Conservation (phyloP, 2,888 invertebrate species). For the Xylophagus ater region DNA sequence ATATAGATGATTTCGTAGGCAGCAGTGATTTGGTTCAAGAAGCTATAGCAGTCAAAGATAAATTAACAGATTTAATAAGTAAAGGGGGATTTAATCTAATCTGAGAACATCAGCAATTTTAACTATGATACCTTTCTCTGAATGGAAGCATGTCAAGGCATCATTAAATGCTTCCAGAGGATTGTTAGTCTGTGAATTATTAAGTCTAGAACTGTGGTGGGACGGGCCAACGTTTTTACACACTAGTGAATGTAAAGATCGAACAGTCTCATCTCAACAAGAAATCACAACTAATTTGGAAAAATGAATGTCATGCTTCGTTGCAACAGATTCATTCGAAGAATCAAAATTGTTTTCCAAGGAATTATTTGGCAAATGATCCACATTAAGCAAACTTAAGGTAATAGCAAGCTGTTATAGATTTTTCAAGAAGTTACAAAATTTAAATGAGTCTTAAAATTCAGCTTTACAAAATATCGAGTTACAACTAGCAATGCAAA, state of each 20-base stretch:
- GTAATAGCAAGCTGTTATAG: too few species aligned
- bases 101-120: slow-evolving; percentile 16
- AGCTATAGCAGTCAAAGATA: not conserved
- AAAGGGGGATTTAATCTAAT: slow-evolving; percentile 7
- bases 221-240: slow-evolving; percentile 16
- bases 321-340: not conserved
- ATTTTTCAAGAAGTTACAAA: too few species aligned
- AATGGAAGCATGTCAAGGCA: slow-evolving; percentile 16
- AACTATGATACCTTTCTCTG: slow-evolving; percentile 1
- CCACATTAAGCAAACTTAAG: too few species aligned
- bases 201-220: slow-evolving; percentile 17
- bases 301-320: not conserved
- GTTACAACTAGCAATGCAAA: slow-evolving; percentile 1
- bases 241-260: not conserved
- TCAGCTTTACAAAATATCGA: not conserved
- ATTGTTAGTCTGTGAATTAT: slow-evolving; percentile 9
- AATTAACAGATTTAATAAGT: not conserved
- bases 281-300: not conserved
- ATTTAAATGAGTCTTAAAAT: not conserved
- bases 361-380: too few species aligned
- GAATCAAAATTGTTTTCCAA: not conserved
- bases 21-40: not conserved
- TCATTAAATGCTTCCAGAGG: slow-evolving; percentile 17
- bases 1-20: slow-evolving; percentile 2
- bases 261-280: not conserved